Evolutionary conservation across 2,113 vertebrate genomes (phyloP).

Genomic region (Eonycteris spelaea): DNA sequence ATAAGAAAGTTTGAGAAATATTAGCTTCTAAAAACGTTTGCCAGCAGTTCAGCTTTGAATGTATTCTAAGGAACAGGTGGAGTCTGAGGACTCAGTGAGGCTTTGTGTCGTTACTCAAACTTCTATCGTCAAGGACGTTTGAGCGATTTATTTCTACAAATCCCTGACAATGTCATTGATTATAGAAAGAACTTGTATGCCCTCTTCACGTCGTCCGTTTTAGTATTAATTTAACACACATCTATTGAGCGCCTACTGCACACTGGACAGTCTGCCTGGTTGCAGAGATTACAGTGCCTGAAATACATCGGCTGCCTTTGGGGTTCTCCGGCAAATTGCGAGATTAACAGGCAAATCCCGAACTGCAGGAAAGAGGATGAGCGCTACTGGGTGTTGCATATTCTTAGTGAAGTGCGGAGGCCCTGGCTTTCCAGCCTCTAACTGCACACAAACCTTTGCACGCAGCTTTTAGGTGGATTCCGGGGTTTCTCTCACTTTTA

Average conservation of each 20-base stretch:
- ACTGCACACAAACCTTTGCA: neutral
- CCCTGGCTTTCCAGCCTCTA: neutral
- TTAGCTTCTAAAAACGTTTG: neutral
- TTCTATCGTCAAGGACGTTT: neutral
- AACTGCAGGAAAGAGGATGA: neutral
- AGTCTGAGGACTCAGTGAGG: neutral
- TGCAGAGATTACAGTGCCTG: neutral
- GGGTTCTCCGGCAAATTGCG: neutral
- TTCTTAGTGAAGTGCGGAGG: neutral
- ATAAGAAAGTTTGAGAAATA: neutral
- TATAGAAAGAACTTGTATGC: neutral
- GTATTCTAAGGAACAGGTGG: neutral
- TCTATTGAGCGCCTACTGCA: rapidly evolving
- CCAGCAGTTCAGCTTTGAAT: neutral
- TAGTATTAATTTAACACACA: neutral
- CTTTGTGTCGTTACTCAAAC: neutral
- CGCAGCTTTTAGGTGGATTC: neutral
- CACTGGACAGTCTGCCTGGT: neutral
- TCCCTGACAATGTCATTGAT: neutral
- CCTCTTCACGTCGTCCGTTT: too few species aligned
- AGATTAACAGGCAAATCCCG: neutral
- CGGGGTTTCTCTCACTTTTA: neutral
- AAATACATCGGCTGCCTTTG: neutral
- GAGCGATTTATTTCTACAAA: neutral
- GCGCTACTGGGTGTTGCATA: too few species aligned